These are phyloP conservation scores for Beroe ovata DNA, from an alignment of 37 sponge, comb jelly and placozoan species.

Conservation along the genomic window DNA sequence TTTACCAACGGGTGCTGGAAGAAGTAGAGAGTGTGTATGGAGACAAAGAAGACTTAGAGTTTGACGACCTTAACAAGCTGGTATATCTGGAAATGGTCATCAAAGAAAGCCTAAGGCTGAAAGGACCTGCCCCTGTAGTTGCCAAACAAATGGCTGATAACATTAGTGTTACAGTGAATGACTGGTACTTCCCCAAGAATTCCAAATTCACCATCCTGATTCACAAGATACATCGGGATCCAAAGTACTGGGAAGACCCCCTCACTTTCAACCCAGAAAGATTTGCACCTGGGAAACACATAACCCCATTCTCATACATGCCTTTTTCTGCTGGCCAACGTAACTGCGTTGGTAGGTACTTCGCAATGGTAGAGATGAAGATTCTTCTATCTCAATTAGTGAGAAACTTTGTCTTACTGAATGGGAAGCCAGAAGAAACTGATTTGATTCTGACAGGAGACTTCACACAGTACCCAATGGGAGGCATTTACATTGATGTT, in stretches of 20 bases:
- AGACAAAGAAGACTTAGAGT: neutral
- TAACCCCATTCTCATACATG: constrained; percentile 1
- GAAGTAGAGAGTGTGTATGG: constrained; percentile 30
- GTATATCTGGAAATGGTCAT: constrained; percentile 51
- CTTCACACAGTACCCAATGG: neutral
- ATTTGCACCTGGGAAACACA: neutral
- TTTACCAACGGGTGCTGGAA: neutral
- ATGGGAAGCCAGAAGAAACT: neutral
- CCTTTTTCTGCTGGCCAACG: constrained; percentile 65
- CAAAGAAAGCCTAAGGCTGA: constrained; percentile 50
- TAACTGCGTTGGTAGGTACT: constrained; percentile 28
- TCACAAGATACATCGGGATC: neutral
- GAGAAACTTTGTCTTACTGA: constrained; percentile 9
- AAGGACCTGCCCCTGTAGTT: constrained; percentile 28
- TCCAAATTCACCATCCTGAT: neutral
- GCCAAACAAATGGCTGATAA: neutral
- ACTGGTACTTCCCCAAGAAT: neutral
- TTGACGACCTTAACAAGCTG: constrained; percentile 39
- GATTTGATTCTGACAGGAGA: neutral
- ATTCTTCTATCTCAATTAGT: constrained; percentile 9
- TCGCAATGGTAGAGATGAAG: constrained; percentile 58
- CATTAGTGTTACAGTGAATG: neutral
- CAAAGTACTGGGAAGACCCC: constrained; percentile 31
- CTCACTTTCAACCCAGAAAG: constrained; percentile 64
- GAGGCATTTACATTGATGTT: neutral